phyloP scores from a whole-genome alignment of 2,113 vertebrate species.

The Chaenogobius annularis region DNA sequence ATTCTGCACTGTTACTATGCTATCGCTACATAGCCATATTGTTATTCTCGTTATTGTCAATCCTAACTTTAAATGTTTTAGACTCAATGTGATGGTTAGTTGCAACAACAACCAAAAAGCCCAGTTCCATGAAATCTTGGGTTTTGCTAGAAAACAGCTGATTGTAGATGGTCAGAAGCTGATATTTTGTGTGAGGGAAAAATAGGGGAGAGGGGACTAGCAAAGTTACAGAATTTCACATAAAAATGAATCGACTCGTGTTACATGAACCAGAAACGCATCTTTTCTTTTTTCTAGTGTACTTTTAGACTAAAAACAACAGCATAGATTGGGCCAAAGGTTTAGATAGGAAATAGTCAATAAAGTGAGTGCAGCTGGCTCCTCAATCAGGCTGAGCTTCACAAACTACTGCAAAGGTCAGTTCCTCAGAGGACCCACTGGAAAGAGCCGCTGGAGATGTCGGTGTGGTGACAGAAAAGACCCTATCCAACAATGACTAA shows the following conservation, averaged over 20 bases:
- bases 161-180: too few species aligned
- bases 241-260: not conserved
- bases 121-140: not conserved
- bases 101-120: too few species aligned
- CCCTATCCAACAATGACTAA: slow-evolving; percentile 57
- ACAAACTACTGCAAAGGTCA: slow-evolving; percentile 65
- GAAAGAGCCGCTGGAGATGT: slow-evolving; percentile 47
- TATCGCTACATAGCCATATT: too few species aligned
- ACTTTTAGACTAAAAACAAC: slow-evolving; percentile 10
- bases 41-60: too few species aligned
- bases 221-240: not conserved
- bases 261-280: not conserved
- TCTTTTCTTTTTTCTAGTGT: not conserved
- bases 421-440: slow-evolving; percentile 43
- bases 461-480: slow-evolving; percentile 43
- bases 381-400: slow-evolving; percentile 38
- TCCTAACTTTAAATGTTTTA: too few species aligned
- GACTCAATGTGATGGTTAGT: too few species aligned
- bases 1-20: too few species aligned
- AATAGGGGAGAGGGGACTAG: too few species aligned
- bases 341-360: slow-evolving; percentile 42
- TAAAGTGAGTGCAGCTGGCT: slow-evolving; percentile 28
- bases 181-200: too few species aligned
- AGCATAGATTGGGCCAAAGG: slow-evolving; percentile 20
- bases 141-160: too few species aligned